phyloP scores from a whole-genome alignment of 1,140 invertebrate species.

The Harlomillsia oculata region DNA sequence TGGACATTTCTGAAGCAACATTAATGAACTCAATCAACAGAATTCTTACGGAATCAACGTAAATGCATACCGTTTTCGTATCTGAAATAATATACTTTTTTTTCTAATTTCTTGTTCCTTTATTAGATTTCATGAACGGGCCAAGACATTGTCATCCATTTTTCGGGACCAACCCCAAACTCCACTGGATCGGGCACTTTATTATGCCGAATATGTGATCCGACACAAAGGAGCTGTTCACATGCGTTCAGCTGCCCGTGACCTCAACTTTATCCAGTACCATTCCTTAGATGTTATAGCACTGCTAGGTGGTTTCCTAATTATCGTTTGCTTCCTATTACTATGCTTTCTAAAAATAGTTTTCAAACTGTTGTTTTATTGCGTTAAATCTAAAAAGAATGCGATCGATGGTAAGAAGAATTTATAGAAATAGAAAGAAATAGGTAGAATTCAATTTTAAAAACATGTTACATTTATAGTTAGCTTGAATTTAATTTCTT shows the following conservation, averaged over 20 bases:
- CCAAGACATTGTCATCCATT: slow-evolving; percentile 1
- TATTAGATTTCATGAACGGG: slow-evolving; percentile 20
- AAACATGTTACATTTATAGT: too few relatives aligned
- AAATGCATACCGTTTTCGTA: neutral
- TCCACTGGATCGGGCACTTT: slow-evolving; percentile 30
- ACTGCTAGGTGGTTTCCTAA: neutral
- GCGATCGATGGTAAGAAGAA: too few relatives aligned
- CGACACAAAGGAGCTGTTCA: slow-evolving; percentile 50
- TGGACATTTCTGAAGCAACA: slow-evolving; percentile 14
- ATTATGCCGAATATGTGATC: slow-evolving; percentile 37
- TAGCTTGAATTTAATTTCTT: too few relatives aligned
- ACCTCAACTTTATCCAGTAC: slow-evolving; percentile 46
- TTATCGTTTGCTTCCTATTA: too few relatives aligned
- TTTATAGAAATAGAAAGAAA: too few relatives aligned
- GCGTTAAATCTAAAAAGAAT: too few relatives aligned
- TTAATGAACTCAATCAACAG: slow-evolving; percentile 3
- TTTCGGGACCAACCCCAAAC: slow-evolving; percentile 28
- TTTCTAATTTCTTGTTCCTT: neutral
- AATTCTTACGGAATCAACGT: slow-evolving; percentile 7
- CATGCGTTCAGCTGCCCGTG: slow-evolving; percentile 42
- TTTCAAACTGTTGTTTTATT: too few relatives aligned
- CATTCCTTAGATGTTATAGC: slow-evolving; percentile 45
- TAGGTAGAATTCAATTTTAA: too few relatives aligned
- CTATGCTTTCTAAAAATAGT: too few relatives aligned
- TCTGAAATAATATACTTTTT: neutral